Evolutionary conservation across 2,797 vertebrate species (phyloP).

Genomic region (Synanceia verrucosa): DNA sequence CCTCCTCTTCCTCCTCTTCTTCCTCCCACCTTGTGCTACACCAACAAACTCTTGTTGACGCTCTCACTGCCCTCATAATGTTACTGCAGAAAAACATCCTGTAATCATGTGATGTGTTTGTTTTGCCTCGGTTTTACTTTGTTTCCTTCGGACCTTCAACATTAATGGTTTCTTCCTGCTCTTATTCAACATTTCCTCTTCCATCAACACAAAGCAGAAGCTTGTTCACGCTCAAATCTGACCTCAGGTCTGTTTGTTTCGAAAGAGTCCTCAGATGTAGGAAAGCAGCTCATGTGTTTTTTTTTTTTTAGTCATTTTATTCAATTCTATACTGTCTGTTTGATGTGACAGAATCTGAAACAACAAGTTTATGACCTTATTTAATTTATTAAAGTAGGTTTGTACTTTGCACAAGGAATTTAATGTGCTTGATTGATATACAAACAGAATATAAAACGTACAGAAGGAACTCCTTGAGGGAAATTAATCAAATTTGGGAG

Average conservation of each 20-base stretch:
- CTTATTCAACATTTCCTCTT: conserved; percentile 26
- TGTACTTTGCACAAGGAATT: too few species aligned
- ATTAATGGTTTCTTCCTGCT: conserved; percentile 29
- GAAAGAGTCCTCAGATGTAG: neutral
- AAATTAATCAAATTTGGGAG: too few species aligned
- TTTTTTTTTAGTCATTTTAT: too few species aligned
- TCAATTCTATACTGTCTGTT: too few species aligned
- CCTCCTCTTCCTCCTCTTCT: neutral
- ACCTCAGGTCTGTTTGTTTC: conserved; percentile 6
- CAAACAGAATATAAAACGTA: too few species aligned
- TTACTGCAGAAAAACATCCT: conserved; percentile 41
- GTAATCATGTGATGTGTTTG: conserved; percentile 21
- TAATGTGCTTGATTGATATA: too few species aligned
- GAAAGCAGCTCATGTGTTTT: too few species aligned
- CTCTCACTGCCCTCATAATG: neutral
- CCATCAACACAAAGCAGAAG: neutral
- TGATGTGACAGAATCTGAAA: too few species aligned
- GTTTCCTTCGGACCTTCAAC: conserved; percentile 10
- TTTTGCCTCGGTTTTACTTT: conserved; percentile 13
- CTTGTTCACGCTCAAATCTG: neutral
- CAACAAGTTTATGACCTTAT: too few species aligned
- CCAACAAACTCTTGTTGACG: conserved; percentile 6
- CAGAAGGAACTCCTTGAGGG: too few species aligned
- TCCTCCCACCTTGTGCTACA: neutral
- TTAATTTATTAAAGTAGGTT: too few species aligned